Evolutionary conservation across 2,113 vertebrate species (phyloP).

Genomic region (Cyphomyrus plagiostoma): DNA sequence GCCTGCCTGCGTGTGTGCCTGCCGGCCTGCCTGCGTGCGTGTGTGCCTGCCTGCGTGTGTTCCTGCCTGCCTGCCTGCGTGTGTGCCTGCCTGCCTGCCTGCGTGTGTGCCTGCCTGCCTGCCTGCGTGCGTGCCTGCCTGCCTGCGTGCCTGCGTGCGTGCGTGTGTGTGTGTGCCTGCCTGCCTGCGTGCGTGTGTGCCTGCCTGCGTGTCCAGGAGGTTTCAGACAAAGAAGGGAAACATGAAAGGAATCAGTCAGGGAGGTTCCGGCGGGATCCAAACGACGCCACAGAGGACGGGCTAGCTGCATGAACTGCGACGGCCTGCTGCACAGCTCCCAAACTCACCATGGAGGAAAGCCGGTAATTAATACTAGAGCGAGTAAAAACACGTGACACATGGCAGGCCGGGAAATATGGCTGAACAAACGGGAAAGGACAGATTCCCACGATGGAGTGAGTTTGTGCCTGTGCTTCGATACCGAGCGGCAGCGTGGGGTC

Average conservation of each 20-base stretch:
- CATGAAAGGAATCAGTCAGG: background rate
- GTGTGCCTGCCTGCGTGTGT: conserved; percentile 11
- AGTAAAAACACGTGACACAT: background rate
- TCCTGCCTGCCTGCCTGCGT: background rate
- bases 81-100: conserved; percentile 10
- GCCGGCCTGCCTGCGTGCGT: background rate
- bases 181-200: background rate
- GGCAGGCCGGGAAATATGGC: background rate
- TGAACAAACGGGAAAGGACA: background rate
- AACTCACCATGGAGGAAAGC: background rate
- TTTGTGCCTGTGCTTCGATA: background rate
- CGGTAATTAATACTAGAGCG: background rate
- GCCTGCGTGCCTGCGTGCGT: background rate
- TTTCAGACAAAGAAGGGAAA: background rate
- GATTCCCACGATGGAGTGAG: background rate
- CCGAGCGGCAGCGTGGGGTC: background rate
- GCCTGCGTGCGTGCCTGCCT: conserved; percentile 21
- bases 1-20: conserved; percentile 8
- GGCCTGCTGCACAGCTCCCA: background rate
- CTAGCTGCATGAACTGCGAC: background rate
- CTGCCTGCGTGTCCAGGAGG: background rate
- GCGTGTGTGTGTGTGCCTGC: background rate
- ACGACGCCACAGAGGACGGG: background rate
- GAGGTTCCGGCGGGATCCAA: background rate
- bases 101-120: too few relatives aligned